Conservation (phyloP, 2,888 invertebrate species). For the Ptilodon capucinus region DNA sequence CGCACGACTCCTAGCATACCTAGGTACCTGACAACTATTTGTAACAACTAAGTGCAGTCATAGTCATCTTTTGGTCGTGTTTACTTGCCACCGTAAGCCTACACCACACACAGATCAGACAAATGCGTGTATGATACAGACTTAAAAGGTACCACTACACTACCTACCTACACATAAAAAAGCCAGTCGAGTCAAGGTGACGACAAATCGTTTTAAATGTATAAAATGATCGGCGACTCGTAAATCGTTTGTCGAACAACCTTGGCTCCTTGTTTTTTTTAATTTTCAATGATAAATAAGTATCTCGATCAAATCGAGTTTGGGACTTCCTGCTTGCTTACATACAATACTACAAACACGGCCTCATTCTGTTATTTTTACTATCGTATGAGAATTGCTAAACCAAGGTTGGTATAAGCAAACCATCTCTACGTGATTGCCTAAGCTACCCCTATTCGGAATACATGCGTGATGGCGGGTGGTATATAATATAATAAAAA, state of each 20-base stretch:
- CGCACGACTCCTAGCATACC: too few species aligned
- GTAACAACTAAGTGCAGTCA: too few species aligned
- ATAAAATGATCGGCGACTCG: background rate
- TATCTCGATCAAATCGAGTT: background rate
- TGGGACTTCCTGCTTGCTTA: background rate
- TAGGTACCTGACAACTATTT: too few species aligned
- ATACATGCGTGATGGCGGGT: background rate
- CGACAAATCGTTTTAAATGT: background rate
- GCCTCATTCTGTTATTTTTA: background rate
- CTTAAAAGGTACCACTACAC: too few species aligned
- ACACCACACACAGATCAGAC: too few species aligned
- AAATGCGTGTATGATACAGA: too few species aligned
- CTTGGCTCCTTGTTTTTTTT: background rate
- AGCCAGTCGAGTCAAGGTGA: background rate
- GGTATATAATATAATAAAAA: background rate
- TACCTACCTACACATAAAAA: too few species aligned
- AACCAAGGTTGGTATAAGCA: too few species aligned
- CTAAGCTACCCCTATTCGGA: too few species aligned
- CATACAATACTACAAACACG: background rate
- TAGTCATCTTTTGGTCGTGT: too few species aligned
- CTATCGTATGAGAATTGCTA: background rate
- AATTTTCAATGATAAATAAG: background rate
- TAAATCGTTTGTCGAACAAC: background rate
- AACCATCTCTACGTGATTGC: too few species aligned
- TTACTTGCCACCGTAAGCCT: too few species aligned